Conservation (phyloP, 2,113 vertebrate species). For the Phrynocephalus versicolor region DNA sequence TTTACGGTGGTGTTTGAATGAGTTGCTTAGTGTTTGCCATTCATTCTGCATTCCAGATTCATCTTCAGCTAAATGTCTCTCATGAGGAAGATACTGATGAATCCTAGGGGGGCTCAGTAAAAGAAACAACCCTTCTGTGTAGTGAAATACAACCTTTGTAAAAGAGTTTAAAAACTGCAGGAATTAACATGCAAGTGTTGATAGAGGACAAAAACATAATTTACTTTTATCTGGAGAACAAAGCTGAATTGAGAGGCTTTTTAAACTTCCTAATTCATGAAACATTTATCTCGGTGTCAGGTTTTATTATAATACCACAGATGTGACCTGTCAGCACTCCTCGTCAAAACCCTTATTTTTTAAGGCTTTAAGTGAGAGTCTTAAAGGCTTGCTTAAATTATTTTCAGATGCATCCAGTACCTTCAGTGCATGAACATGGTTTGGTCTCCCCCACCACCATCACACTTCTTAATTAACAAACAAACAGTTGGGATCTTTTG, state of each 20-base stretch:
- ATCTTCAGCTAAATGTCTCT: constrained; percentile 24
- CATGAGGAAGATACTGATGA: constrained; percentile 53
- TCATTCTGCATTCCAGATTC: not conserved
- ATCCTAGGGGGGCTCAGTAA: constrained; percentile 49
- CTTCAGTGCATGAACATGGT: constrained; percentile 58
- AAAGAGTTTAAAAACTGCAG: constrained; percentile 61
- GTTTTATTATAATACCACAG: constrained; percentile 71
- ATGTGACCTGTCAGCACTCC: constrained; percentile 73
- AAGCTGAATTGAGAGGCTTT: constrained; percentile 70
- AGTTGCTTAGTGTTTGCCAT: not conserved
- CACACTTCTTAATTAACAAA: constrained; percentile 68
- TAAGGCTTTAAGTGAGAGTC: constrained; percentile 59
- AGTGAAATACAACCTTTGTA: constrained; percentile 68
- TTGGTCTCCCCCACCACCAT: constrained; percentile 53
- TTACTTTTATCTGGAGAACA: constrained; percentile 80
- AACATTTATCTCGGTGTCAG: constrained; percentile 78
- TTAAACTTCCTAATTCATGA: constrained; percentile 77
- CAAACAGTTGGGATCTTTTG: constrained; percentile 39
- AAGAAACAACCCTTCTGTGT: constrained; percentile 56
- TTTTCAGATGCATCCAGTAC: not conserved
- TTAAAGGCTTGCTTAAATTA: constrained; percentile 71
- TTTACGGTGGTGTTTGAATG: not conserved
- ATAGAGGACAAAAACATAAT: constrained; percentile 70
- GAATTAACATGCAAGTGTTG: constrained; percentile 71
- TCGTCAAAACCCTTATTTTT: constrained; percentile 60